Percentiles rank a stretch among this genome's conserved stretches.
phyloP scores from a whole-genome alignment of 1,140 invertebrate species.

The Nymphalis io region DNA sequence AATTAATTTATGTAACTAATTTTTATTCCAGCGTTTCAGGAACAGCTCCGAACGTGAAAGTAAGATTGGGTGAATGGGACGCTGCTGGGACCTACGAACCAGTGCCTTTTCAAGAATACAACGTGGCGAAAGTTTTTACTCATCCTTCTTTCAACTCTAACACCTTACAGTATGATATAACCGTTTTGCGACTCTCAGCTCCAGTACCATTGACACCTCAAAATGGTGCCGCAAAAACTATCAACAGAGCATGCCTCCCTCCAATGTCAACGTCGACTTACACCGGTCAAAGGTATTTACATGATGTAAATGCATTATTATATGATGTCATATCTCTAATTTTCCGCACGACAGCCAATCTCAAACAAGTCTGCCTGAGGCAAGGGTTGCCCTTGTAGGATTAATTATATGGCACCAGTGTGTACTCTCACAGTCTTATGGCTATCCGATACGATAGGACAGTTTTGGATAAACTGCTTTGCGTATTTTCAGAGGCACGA shows the following conservation, averaged over 20 bases:
- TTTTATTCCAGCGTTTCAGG: constrained; percentile 59
- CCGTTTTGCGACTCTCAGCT: constrained; percentile 82
- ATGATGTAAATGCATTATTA: not conserved
- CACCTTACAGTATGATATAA: constrained; percentile 87
- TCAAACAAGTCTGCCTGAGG: no score
- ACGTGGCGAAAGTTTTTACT: constrained; percentile 80
- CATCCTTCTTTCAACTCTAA: constrained; percentile 85
- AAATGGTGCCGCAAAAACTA: constrained; percentile 81
- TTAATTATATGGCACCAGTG: no score
- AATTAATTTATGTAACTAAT: not conserved
- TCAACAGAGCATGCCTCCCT: constrained; percentile 87
- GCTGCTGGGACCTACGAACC: constrained; percentile 82
- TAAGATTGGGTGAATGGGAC: constrained; percentile 87
- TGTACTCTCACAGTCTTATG: no score
- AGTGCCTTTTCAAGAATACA: constrained; percentile 83
- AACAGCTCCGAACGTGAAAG: constrained; percentile 79
- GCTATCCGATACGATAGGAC: no score
- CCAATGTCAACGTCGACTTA: constrained; percentile 75
- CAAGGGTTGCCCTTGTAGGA: no score
- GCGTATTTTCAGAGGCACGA: no score
- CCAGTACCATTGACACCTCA: constrained; percentile 81
- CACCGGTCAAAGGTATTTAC: constrained; percentile 81
- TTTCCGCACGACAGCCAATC: no score
- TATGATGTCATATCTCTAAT: no score
- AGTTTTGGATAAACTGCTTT: no score